These are phyloP conservation scores for Musca domestica DNA, from an alignment of 1,140 invertebrate genomes.

Conservation along the genomic window DNA sequence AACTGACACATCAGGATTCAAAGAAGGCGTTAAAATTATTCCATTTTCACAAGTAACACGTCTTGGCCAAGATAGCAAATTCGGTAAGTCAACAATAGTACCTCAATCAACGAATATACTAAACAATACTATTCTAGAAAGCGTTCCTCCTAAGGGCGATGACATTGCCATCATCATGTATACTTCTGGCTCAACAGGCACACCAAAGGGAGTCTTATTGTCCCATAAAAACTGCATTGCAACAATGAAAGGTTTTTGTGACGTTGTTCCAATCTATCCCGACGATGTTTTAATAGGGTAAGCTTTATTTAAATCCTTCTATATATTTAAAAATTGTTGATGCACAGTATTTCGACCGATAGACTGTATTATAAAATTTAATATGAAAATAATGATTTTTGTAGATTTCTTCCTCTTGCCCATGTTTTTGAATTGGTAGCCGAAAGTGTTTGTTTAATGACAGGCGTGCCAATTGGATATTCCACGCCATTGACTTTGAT, in stretches of 20 bases:
- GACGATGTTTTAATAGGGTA: slow-evolving; percentile 84
- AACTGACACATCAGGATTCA: slow-evolving; percentile 67
- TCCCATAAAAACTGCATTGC: slow-evolving; percentile 89
- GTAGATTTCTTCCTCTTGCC: slow-evolving; percentile 85
- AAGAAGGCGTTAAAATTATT: slow-evolving; percentile 66
- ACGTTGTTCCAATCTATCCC: slow-evolving; percentile 68
- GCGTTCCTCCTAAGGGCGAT: slow-evolving; percentile 62
- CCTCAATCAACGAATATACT: neutral
- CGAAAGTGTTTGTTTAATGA: slow-evolving; percentile 70
- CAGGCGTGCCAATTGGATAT: slow-evolving; percentile 95
- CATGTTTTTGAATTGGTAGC: slow-evolving; percentile 94
- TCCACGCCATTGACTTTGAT: slow-evolving; percentile 93
- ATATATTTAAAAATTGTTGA: no score
- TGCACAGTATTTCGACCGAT: no score
- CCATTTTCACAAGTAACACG: slow-evolving; percentile 62
- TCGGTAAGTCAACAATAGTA: slow-evolving; percentile 35
- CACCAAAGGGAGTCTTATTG: slow-evolving; percentile 83
- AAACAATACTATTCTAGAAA: slow-evolving; percentile 48
- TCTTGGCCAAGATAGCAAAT: slow-evolving; percentile 51
- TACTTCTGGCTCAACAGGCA: slow-evolving; percentile 90
- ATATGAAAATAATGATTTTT: neutral
- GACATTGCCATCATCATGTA: slow-evolving; percentile 96
- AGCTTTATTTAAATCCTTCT: neutral
- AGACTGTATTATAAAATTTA: neutral
- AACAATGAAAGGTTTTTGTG: slow-evolving; percentile 83